These are phyloP conservation scores for Aleiodes sp. DNA, from an alignment of 1,140 invertebrate species.

Conservation along the genomic window DNA sequence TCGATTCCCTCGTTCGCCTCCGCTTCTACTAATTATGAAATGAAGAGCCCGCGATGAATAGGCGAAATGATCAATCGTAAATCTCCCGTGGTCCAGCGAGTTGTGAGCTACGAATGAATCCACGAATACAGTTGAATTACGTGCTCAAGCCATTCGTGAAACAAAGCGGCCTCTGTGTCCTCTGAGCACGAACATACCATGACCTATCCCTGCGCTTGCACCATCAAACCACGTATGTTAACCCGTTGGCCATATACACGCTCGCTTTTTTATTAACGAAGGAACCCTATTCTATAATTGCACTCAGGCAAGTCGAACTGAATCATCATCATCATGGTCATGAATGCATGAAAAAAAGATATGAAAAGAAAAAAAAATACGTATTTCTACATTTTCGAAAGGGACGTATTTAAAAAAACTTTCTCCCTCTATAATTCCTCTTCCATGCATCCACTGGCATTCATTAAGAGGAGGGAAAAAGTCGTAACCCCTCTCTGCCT, in stretches of 20 bases:
- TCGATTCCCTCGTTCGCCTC: too few relatives aligned
- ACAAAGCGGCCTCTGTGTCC: constrained; percentile 59
- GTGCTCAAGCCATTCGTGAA: constrained; percentile 55
- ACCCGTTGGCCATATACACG: neutral
- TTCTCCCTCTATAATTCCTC: too few relatives aligned
- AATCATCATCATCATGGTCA: neutral
- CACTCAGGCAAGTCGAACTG: constrained; percentile 36
- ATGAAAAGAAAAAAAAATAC: constrained; percentile 7
- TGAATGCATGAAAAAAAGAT: constrained; percentile 27
- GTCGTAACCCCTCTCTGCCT: too few relatives aligned
- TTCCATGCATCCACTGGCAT: too few relatives aligned
- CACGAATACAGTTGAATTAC: constrained; percentile 48
- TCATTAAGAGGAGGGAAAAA: too few relatives aligned
- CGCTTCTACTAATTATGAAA: too few relatives aligned
- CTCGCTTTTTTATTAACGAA: constrained; percentile 31
- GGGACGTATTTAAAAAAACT: too few relatives aligned
- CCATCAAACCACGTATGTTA: neutral
- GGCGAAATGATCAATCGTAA: neutral
- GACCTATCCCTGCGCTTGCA: constrained; percentile 51
- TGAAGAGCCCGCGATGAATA: neutral
- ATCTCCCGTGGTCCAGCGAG: neutral
- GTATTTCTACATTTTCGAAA: too few relatives aligned
- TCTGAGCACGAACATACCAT: constrained; percentile 42
- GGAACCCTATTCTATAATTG: constrained; percentile 34
- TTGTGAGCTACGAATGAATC: neutral